phyloP scores from a whole-genome alignment of 1,140 invertebrate genomes.

The Pseudachorutes palmiensis region DNA sequence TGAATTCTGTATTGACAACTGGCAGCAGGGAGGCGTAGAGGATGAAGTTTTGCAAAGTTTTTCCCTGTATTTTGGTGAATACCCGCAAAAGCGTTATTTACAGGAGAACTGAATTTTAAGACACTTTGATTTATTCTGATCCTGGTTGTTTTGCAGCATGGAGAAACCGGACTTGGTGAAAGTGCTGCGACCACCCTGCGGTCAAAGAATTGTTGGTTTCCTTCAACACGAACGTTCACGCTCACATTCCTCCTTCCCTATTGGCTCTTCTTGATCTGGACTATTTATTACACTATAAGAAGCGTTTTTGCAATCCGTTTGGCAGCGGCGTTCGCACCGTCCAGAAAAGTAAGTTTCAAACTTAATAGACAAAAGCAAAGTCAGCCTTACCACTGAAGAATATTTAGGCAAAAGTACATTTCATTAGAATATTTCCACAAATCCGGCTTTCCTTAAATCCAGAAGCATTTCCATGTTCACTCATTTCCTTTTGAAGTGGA shows the following conservation, averaged over 20 bases:
- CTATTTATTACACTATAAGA: constrained; percentile 33
- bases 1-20: no score
- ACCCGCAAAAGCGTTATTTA: no score
- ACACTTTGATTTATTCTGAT: no score
- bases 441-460: background rate
- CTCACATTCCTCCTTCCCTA: constrained; percentile 34
- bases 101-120: no score
- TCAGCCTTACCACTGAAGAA: no score
- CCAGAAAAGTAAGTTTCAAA: constrained; percentile 30
- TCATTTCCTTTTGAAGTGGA: constrained; percentile 1
- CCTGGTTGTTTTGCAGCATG: constrained; percentile 15
- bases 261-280: constrained; percentile 30
- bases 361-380: no score
- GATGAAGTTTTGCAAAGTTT: no score
- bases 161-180: constrained; percentile 30
- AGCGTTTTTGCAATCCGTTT: constrained; percentile 34
- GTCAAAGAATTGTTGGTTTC: constrained; percentile 38
- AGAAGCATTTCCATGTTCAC: background rate
- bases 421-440: background rate
- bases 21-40: no score
- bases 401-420: no score
- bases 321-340: constrained; percentile 32
- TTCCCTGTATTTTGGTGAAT: no score
- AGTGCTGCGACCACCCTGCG: constrained; percentile 24
- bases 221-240: constrained; percentile 28